Evolutionary conservation across 2,888 invertebrate species (phyloP).

Genomic region (Ophion slaviceki): DNA sequence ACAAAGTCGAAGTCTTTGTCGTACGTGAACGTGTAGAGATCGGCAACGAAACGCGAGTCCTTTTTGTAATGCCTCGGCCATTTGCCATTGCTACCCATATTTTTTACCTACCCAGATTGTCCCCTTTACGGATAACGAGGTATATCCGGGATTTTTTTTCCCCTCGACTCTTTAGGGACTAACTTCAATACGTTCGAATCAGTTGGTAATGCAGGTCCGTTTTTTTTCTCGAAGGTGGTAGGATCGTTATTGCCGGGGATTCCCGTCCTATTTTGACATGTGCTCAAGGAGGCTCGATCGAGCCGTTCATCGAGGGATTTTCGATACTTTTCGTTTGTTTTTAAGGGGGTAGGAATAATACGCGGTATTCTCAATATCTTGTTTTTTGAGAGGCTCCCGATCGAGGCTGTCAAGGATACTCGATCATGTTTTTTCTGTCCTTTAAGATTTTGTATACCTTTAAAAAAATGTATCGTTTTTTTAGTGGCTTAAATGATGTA

Average conservation of each 20-base stretch:
- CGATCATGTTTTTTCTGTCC: too few relatives aligned
- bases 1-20: slow-evolving; percentile 87
- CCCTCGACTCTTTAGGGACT: not conserved
- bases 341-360: too few relatives aligned
- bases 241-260: not conserved
- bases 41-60: slow-evolving; percentile 92
- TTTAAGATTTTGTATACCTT: too few relatives aligned
- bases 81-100: slow-evolving; percentile 80
- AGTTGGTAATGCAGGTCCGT: not conserved
- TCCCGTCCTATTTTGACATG: not conserved
- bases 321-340: too few relatives aligned
- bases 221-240: not conserved
- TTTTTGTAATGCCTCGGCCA: slow-evolving; percentile 93
- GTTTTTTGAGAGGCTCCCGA: too few relatives aligned
- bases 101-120: not conserved
- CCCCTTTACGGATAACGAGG: not conserved
- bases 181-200: not conserved
- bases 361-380: too few relatives aligned
- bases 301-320: too few relatives aligned
- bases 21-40: slow-evolving; percentile 94
- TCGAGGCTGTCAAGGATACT: too few relatives aligned
- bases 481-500: too few relatives aligned
- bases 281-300: not conserved
- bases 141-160: not conserved
- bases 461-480: too few relatives aligned